Conservation (phyloP, 2,888 invertebrate species). For the Drosophila paramelanica region DNA sequence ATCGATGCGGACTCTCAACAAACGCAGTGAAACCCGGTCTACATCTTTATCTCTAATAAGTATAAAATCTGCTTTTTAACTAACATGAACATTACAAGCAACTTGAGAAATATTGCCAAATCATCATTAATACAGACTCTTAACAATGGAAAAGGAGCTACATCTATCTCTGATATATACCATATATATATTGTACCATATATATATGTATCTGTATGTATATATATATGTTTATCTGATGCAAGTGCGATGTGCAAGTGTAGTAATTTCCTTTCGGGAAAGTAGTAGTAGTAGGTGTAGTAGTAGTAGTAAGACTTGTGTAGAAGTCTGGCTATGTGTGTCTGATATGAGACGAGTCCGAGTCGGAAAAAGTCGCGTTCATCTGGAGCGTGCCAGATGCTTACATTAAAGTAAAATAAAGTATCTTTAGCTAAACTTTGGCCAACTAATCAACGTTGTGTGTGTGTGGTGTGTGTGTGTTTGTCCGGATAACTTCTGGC, state of each 20-base stretch:
- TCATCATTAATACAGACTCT: neutral
- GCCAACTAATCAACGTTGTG: constrained; percentile 37
- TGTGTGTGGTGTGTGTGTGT: neutral
- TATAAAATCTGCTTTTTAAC: neutral
- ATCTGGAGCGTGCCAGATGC: constrained; percentile 2
- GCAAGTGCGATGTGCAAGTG: constrained; percentile 15
- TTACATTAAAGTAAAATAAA: constrained; percentile 23
- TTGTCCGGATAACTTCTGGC: neutral
- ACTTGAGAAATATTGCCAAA: neutral
- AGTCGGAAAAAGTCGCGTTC: constrained; percentile 4
- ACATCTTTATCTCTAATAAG: constrained; percentile 6
- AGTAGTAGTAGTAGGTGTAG: constrained; percentile 5
- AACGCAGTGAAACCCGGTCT: constrained; percentile 1
- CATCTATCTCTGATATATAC: constrained; percentile 26
- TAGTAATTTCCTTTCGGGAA: neutral
- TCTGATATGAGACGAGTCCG: constrained; percentile 47
- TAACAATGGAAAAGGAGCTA: constrained; percentile 1
- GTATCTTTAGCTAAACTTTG: constrained; percentile 32
- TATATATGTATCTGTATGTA: constrained; percentile 10
- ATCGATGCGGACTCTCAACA: neutral
- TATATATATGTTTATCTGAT: constrained; percentile 18
- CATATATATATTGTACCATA: constrained; percentile 1
- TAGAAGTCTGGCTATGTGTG: constrained; percentile 17
- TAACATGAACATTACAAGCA: constrained; percentile 5
- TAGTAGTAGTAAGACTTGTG: constrained; percentile 8